Evolutionary conservation across 2,113 vertebrate species (phyloP).

Genomic region (Microcebus jonahi): DNA sequence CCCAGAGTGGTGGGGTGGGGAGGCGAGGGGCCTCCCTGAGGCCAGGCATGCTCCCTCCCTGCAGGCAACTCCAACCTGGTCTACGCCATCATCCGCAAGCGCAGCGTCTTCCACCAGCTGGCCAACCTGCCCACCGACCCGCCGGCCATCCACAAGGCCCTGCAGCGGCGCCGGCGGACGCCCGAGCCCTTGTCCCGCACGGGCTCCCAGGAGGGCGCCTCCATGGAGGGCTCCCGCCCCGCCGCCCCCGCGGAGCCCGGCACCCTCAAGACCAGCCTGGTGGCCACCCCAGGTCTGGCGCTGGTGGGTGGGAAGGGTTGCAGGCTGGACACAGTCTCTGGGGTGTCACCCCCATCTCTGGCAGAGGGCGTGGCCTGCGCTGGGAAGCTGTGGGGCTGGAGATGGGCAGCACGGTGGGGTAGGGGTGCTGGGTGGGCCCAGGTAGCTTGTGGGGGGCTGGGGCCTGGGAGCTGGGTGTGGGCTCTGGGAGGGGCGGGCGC

Average conservation of each 20-base stretch:
- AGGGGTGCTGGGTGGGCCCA: not conserved
- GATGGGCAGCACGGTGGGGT: not conserved
- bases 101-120: constrained; percentile 96
- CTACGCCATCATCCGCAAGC: constrained; percentile 98
- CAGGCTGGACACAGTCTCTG: not conserved
- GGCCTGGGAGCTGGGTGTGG: not conserved
- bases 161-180: constrained; percentile 92
- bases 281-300: constrained; percentile 93
- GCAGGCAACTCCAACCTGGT: constrained; percentile 97
- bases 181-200: constrained; percentile 94
- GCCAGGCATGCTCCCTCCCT: fast-evolving
- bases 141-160: constrained; percentile 93
- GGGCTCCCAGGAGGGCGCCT: constrained; percentile 94
- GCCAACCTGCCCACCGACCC: constrained; percentile 95
- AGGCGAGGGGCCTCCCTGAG: not conserved
- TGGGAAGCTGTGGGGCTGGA: not conserved
- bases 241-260: constrained; percentile 96
- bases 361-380: not conserved
- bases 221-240: constrained; percentile 97
- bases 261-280: constrained; percentile 95
- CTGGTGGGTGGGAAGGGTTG: not conserved
- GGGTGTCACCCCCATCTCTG: not conserved
- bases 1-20: not conserved
- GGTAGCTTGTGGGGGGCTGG: no score
- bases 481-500: not conserved